These are phyloP conservation scores for Cloeon dipterum DNA, from an alignment of 2,888 invertebrate genomes.

Conservation along the genomic window DNA sequence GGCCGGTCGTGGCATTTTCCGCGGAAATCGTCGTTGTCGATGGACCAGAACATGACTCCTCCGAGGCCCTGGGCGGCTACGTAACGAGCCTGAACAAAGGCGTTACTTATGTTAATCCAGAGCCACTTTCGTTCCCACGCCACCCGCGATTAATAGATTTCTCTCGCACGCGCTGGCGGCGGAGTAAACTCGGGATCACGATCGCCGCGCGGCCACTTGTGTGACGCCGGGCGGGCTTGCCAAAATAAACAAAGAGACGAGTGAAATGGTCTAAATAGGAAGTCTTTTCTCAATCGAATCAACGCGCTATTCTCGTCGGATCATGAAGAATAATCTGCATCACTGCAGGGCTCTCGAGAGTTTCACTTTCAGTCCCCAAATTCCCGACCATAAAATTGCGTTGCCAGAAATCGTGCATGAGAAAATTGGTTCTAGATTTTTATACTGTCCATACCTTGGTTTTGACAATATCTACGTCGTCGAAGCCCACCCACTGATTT, in stretches of 20 bases:
- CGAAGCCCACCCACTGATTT: conserved; percentile 87
- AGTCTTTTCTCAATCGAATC: not conserved
- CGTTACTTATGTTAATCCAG: not conserved
- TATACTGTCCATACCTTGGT: conserved; percentile 31
- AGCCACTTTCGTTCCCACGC: not conserved
- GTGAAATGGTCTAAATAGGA: no score
- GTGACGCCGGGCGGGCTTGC: no score
- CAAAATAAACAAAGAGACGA: no score
- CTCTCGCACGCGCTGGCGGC: not conserved
- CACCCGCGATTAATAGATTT: not conserved
- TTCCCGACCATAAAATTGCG: no score
- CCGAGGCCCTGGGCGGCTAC: conserved; percentile 66
- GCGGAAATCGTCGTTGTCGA: conserved; percentile 86
- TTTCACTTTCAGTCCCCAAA: no score
- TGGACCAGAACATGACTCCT: conserved; percentile 84
- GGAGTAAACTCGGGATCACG: no score
- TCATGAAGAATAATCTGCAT: no score
- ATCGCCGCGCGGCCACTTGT: no score
- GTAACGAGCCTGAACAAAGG: conserved; percentile 34
- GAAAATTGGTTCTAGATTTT: not conserved
- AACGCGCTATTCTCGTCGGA: no score
- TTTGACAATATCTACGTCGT: conserved; percentile 61
- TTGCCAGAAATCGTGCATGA: no score
- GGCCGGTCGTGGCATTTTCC: conserved; percentile 70
- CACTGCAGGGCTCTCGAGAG: no score